These are phyloP conservation scores for Aleiodes alternator DNA, from an alignment of 2,888 invertebrate species.

Conservation along the genomic window DNA sequence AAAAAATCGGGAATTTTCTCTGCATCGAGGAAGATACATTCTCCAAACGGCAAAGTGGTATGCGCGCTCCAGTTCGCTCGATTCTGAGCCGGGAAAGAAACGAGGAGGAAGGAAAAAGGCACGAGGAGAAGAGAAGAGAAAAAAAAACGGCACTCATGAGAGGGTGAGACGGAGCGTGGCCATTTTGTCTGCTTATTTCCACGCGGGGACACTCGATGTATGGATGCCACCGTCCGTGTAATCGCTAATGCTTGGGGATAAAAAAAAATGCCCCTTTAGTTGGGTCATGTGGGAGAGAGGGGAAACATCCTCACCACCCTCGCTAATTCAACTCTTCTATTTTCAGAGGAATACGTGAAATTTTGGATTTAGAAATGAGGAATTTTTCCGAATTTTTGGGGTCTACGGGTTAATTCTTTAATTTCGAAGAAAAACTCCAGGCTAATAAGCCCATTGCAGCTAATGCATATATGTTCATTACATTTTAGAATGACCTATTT, in stretches of 20 bases:
- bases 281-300: not conserved
- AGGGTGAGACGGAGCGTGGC: conserved; percentile 70
- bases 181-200: conserved; percentile 74
- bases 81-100: conserved; percentile 46
- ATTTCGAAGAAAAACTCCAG: too few species aligned
- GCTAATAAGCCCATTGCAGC: too few species aligned
- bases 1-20: conserved; percentile 10
- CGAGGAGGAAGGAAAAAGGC: conserved; percentile 26
- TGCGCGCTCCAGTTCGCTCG: conserved; percentile 40
- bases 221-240: conserved; percentile 71
- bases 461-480: too few species aligned
- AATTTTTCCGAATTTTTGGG: too few species aligned
- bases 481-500: too few species aligned
- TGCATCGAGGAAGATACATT: too few species aligned
- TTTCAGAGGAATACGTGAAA: not conserved
- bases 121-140: conserved; percentile 29
- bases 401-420: too few species aligned
- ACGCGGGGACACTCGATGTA: conserved; percentile 71
- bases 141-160: conserved; percentile 60
- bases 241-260: conserved; percentile 72
- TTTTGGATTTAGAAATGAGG: too few species aligned
- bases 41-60: conserved; percentile 10
- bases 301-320: conserved; percentile 11
- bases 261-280: conserved; percentile 61
- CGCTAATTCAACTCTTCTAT: conserved; percentile 30